Percentiles rank a stretch among this genome's conserved stretches.
Evolutionary conservation across 2,113 vertebrate genomes (phyloP).

Genomic region (Rissa tridactyla): DNA sequence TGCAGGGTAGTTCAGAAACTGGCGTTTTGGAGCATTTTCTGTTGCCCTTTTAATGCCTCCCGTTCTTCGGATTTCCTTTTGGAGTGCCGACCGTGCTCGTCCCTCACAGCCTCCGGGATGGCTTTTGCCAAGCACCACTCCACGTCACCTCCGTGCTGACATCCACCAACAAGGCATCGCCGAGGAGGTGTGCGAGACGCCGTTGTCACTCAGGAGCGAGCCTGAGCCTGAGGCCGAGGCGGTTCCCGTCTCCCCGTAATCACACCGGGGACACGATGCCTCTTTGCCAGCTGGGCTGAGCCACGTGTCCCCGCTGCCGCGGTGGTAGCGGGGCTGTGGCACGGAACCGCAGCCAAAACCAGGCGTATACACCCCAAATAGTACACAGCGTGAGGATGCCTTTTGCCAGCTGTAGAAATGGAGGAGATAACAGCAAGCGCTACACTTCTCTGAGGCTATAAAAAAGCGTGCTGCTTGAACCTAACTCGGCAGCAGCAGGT

Average conservation of each 20-base stretch:
- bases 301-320: accelerated
- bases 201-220: accelerated
- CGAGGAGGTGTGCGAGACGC: accelerated
- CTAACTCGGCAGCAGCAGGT: not conserved
- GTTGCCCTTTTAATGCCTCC: not conserved
- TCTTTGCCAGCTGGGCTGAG: not conserved
- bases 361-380: not conserved
- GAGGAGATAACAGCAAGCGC: not conserved
- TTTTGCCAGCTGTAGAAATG: not conserved
- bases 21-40: not conserved
- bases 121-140: not conserved
- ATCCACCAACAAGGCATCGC: not conserved
- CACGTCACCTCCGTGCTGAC: accelerated
- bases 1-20: accelerated
- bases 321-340: not conserved
- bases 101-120: not conserved
- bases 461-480: not conserved
- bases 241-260: accelerated
- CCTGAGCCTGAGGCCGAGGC: accelerated
- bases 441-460: not conserved
- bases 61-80: not conserved
- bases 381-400: accelerated
- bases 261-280: accelerated
- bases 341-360: not conserved
- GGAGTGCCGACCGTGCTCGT: not conserved